Percentiles rank a stretch among this genome's conserved stretches.
Conservation (phyloP, 2,888 invertebrate genomes). For the Nyleta sp. region DNA sequence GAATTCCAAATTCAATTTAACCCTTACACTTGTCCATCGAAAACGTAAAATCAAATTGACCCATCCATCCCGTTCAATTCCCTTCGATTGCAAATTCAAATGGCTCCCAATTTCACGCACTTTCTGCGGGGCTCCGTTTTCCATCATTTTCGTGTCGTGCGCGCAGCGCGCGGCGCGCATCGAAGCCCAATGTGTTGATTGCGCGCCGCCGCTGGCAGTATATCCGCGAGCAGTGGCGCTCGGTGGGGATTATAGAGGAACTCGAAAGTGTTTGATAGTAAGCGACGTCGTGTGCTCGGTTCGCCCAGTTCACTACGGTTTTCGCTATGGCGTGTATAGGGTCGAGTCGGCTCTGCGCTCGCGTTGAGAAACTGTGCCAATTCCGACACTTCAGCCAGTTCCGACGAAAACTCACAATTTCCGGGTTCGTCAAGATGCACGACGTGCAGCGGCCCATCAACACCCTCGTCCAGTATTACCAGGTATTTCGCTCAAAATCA, state of each 20-base stretch:
- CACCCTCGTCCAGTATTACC: constrained; percentile 81
- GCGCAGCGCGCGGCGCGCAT: constrained; percentile 41
- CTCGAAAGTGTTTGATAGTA: constrained; percentile 75
- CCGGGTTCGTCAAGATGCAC: constrained; percentile 86
- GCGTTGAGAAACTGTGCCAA: constrained; percentile 92
- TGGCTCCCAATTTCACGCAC: no score
- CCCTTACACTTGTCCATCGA: no score
- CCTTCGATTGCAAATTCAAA: no score
- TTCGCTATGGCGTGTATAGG: constrained; percentile 93
- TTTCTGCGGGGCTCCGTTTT: constrained; percentile 4
- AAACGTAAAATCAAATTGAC: no score
- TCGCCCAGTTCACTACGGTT: constrained; percentile 88
- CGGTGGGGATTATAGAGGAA: constrained; percentile 73
- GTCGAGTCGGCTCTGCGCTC: constrained; percentile 90
- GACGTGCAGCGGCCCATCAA: constrained; percentile 84
- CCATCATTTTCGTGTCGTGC: constrained; percentile 6
- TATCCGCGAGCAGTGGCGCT: constrained; percentile 35
- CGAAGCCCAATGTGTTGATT: constrained; percentile 31
- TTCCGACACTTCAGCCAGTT: constrained; percentile 86
- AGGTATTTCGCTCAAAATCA: constrained; percentile 76
- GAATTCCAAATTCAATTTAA: no score
- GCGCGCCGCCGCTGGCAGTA: constrained; percentile 18
- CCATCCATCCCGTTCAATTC: no score
- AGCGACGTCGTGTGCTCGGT: constrained; percentile 80
- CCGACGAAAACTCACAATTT: constrained; percentile 86